Conservation (phyloP, 2,888 invertebrate species). For the Dione vanillae region DNA sequence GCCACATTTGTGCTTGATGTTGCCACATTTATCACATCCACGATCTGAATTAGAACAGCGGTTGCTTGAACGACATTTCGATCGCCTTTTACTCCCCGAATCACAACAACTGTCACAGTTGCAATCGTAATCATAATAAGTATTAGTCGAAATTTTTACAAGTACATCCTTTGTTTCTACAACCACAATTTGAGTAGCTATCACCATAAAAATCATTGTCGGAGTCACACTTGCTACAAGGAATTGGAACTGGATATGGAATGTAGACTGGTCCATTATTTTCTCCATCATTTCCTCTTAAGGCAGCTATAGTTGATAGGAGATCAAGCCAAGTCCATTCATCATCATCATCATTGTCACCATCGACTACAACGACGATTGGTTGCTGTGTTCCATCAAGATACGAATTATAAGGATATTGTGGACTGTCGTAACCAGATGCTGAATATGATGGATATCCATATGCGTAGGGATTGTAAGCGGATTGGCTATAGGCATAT, state of each 20-base stretch:
- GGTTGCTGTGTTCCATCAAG: constrained; percentile 35
- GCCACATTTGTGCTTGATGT: constrained; percentile 36
- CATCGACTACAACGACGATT: constrained; percentile 40
- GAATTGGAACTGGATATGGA: constrained; percentile 37
- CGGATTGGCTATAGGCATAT: constrained; percentile 24
- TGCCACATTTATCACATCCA: constrained; percentile 31
- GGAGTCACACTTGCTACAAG: constrained; percentile 7
- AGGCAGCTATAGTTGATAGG: constrained; percentile 30
- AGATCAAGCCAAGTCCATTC: constrained; percentile 36
- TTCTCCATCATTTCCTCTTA: constrained; percentile 27
- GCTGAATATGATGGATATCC: constrained; percentile 25
- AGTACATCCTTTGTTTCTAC: constrained; percentile 31
- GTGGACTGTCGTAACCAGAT: constrained; percentile 28
- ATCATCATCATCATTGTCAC: constrained; percentile 23
- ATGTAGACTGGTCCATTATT: constrained; percentile 38
- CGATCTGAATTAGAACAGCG: constrained; percentile 34
- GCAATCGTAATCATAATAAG: constrained; percentile 13
- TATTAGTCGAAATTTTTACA: constrained; percentile 19
- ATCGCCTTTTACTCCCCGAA: constrained; percentile 25
- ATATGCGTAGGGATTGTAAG: constrained; percentile 1
- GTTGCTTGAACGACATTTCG: constrained; percentile 33
- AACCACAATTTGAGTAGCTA: constrained; percentile 36
- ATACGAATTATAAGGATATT: constrained; percentile 26
- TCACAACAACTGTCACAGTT: constrained; percentile 21
- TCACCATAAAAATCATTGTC: constrained; percentile 32